A percentile compares a stretch with the other conserved stretches of the same genome.
Conservation (phyloP, 1,140 invertebrate genomes). For the Bombus pascuorum region DNA sequence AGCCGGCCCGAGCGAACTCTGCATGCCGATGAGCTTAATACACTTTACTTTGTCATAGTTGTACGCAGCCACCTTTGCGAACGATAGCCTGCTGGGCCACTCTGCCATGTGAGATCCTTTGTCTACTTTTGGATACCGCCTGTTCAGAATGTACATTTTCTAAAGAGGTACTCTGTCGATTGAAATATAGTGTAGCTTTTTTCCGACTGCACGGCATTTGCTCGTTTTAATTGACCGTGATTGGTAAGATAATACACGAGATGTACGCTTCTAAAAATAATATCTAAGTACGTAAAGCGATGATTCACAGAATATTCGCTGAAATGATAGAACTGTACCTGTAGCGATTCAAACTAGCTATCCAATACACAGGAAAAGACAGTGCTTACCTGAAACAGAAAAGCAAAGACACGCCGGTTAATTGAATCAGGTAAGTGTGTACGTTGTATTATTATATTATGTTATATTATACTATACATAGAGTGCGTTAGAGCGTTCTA, state of each 20-base stretch:
- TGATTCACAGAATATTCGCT: not conserved
- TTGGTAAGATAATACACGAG: no score
- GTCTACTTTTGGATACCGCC: slow-evolving; percentile 25
- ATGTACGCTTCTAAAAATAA: not conserved
- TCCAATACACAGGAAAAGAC: not conserved
- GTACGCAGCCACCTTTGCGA: slow-evolving; percentile 60
- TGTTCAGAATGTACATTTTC: not conserved
- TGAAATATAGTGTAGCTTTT: slow-evolving; percentile 28
- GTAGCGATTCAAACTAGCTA: slow-evolving; percentile 15
- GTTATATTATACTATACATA: no score
- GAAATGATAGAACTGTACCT: slow-evolving; percentile 20
- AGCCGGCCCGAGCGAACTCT: slow-evolving; percentile 72
- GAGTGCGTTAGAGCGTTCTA: no score
- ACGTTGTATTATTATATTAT: no score
- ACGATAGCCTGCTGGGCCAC: slow-evolving; percentile 32
- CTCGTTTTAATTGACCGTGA: not conserved
- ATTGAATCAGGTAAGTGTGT: not conserved
- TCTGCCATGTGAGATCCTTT: slow-evolving; percentile 38
- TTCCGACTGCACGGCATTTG: not conserved
- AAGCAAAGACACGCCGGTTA: not conserved
- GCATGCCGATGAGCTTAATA: slow-evolving; percentile 80
- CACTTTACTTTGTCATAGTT: slow-evolving; percentile 77
- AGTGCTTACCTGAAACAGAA: slow-evolving; percentile 70
- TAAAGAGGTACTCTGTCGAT: not conserved
- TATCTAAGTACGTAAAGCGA: not conserved